Conservation (phyloP, 2,888 invertebrate species). For the Melanostoma mellinum region DNA sequence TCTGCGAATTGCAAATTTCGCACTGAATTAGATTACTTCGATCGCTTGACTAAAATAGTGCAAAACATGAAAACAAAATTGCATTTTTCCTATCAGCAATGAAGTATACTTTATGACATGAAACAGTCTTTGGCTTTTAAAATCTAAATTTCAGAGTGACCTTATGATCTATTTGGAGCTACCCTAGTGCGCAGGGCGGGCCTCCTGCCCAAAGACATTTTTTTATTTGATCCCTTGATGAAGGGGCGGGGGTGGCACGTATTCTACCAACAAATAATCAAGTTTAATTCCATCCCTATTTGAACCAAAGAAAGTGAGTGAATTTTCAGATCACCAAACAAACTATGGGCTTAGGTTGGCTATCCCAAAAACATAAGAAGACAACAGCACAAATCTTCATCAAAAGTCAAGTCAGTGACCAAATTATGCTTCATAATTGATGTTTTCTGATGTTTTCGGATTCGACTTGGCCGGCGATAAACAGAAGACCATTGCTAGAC, state of each 20-base stretch:
- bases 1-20: too few species aligned
- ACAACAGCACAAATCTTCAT: slow-evolving; percentile 86
- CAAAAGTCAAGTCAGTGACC: slow-evolving; percentile 91
- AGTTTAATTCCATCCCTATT: slow-evolving; percentile 90
- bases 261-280: slow-evolving; percentile 87
- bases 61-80: too few species aligned
- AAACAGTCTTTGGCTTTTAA: too few species aligned
- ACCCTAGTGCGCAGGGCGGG: too few species aligned
- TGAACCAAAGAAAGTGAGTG: slow-evolving; percentile 87
- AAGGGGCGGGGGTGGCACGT: slow-evolving; percentile 84
- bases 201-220: too few species aligned
- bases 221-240: slow-evolving; percentile 87
- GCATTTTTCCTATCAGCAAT: too few species aligned
- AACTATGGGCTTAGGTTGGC: slow-evolving; percentile 90
- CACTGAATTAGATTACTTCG: too few species aligned
- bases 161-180: too few species aligned
- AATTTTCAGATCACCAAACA: slow-evolving; percentile 89
- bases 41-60: too few species aligned
- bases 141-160: too few species aligned
- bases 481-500: slow-evolving; percentile 85
- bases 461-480: slow-evolving; percentile 88
- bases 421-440: too few species aligned
- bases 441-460: slow-evolving; percentile 89
- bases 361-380: slow-evolving; percentile 88
- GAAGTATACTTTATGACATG: too few species aligned